Evolutionary conservation across 2,797 vertebrate species (phyloP).

Genomic region (Coracias cyanogaster): DNA sequence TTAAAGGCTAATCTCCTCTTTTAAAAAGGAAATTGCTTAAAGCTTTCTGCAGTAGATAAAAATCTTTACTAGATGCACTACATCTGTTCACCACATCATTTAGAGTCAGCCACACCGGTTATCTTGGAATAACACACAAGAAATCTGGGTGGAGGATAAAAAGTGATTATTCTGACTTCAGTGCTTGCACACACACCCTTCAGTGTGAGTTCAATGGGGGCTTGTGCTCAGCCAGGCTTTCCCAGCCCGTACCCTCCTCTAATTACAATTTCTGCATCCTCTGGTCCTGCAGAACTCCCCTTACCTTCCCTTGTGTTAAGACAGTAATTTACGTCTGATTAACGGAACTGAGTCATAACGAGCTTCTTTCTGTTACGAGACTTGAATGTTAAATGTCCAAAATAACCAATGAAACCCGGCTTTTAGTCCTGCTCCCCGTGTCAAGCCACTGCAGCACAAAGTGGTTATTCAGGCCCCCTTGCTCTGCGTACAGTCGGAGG

Average conservation of each 20-base stretch:
- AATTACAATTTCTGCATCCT: conserved; percentile 79
- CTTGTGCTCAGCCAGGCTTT: conserved; percentile 67
- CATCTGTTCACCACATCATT: conserved; percentile 14
- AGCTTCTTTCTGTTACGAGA: conserved; percentile 75
- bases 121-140: background rate
- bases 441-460: conserved; percentile 76
- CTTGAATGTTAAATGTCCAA: conserved; percentile 77
- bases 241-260: conserved; percentile 71
- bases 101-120: background rate
- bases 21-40: conserved; percentile 14
- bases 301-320: conserved; percentile 80
- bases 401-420: conserved; percentile 75
- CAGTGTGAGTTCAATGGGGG: conserved; percentile 29
- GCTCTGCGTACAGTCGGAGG: conserved; percentile 87
- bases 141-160: background rate
- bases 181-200: background rate
- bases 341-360: conserved; percentile 84
- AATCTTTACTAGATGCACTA: conserved; percentile 11
- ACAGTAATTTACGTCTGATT: conserved; percentile 85
- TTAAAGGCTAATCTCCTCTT: conserved; percentile 16
- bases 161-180: background rate
- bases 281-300: conserved; percentile 73
- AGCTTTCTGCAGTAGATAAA: background rate
- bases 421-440: conserved; percentile 63
- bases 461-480: conserved; percentile 77